Conservation (phyloP, 2,113 vertebrate genomes). For the Uria aalge region DNA sequence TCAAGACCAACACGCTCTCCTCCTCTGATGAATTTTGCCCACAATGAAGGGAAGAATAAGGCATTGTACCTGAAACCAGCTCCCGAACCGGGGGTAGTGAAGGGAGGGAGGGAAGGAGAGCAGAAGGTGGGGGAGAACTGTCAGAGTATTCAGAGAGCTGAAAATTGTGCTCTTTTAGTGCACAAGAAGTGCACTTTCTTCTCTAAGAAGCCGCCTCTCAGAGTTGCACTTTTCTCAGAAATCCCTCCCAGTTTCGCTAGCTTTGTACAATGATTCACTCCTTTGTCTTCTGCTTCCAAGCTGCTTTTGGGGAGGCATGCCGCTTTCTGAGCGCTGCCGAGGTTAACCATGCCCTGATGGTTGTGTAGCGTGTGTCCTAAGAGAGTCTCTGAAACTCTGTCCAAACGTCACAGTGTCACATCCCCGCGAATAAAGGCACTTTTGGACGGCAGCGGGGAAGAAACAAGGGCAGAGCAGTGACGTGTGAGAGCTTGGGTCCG, state of each 20-base stretch:
- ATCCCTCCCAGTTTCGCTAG: background rate
- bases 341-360: background rate
- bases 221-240: slow-evolving; percentile 13
- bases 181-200: too few species aligned
- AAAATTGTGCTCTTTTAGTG: background rate
- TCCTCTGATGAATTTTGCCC: background rate
- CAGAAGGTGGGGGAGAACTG: background rate
- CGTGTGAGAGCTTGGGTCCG: background rate
- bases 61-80: background rate
- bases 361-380: background rate
- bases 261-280: background rate
- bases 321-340: accelerated
- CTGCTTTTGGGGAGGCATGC: background rate
- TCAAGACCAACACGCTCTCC: background rate
- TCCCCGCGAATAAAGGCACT: background rate
- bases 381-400: background rate
- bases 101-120: background rate
- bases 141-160: background rate
- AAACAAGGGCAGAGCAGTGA: background rate
- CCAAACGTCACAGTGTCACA: background rate
- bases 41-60: background rate
- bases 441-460: background rate
- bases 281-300: background rate
- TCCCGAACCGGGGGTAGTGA: background rate
- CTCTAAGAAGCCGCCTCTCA: background rate